Percentiles rank a stretch among this genome's conserved stretches.
These are phyloP conservation scores for Bedellia somnulentella DNA, from an alignment of 2,888 invertebrate genomes.

Conservation along the genomic window DNA sequence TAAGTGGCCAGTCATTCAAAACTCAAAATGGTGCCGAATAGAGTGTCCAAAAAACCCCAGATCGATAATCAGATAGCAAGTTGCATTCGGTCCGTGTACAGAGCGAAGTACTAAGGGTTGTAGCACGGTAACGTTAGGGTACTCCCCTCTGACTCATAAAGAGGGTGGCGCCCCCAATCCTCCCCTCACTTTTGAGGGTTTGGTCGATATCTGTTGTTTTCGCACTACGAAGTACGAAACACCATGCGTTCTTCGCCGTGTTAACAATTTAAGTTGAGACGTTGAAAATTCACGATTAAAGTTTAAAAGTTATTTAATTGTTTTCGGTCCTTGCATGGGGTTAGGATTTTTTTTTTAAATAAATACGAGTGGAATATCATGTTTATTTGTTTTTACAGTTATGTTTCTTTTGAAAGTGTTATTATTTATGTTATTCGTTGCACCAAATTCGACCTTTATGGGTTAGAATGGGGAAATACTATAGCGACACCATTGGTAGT, in stretches of 20 bases:
- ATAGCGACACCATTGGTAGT: no score
- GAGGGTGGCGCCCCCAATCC: constrained; percentile 37
- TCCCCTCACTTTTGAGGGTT: constrained; percentile 52
- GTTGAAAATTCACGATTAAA: no score
- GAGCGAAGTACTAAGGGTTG: constrained; percentile 29
- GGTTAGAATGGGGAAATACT: no score
- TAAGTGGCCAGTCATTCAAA: background rate
- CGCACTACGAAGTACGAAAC: constrained; percentile 22
- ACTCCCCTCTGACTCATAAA: constrained; percentile 59
- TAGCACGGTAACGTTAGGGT: constrained; percentile 42
- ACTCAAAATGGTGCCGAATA: background rate
- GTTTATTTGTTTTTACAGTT: no score
- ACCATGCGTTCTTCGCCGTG: background rate
- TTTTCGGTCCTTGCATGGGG: no score
- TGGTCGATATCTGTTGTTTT: constrained; percentile 61
- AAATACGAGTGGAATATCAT: no score
- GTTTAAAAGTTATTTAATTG: no score
- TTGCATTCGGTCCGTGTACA: constrained; percentile 26
- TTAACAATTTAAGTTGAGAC: no score
- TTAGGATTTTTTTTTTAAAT: no score
- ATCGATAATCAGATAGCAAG: constrained; percentile 31
- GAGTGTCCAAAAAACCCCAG: constrained; percentile 15
- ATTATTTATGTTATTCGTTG: no score
- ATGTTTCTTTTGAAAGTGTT: no score
- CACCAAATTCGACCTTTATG: no score